phyloP scores from a whole-genome alignment of 2,113 vertebrate genomes.

The Podiceps cristatus region DNA sequence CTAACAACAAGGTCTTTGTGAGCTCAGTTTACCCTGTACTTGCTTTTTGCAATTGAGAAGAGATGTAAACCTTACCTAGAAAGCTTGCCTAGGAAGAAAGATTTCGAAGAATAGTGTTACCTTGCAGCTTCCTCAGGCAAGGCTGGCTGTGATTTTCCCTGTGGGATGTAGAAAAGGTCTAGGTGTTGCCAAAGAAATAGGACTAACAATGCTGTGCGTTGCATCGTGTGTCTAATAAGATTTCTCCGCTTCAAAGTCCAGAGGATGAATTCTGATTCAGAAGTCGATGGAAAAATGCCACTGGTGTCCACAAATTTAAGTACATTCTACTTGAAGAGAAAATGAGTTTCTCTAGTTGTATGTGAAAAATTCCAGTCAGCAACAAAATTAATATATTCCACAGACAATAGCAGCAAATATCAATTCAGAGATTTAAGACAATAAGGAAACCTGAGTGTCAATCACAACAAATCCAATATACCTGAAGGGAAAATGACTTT shows the following conservation, averaged over 20 bases:
- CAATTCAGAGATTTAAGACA: neutral
- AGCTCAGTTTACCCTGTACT: neutral
- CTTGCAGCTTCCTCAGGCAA: neutral
- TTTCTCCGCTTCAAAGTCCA: neutral
- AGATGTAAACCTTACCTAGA: neutral
- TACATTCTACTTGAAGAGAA: neutral
- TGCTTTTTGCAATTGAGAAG: neutral
- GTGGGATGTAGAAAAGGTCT: neutral
- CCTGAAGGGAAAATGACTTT: neutral
- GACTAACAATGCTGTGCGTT: neutral
- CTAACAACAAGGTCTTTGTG: neutral
- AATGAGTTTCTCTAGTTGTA: neutral
- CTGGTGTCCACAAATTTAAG: neutral
- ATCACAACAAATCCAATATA: neutral
- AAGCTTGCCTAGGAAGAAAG: neutral
- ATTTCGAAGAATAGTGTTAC: neutral
- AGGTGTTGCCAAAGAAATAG: neutral
- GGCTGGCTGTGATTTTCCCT: neutral
- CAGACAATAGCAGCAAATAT: neutral
- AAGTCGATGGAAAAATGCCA: neutral
- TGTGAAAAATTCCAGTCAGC: neutral
- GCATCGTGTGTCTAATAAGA: accelerated
- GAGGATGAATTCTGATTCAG: neutral
- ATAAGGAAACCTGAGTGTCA: neutral
- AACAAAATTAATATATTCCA: neutral